Conservation (phyloP, 2,888 invertebrate species). For the Pterobdella sp. region DNA sequence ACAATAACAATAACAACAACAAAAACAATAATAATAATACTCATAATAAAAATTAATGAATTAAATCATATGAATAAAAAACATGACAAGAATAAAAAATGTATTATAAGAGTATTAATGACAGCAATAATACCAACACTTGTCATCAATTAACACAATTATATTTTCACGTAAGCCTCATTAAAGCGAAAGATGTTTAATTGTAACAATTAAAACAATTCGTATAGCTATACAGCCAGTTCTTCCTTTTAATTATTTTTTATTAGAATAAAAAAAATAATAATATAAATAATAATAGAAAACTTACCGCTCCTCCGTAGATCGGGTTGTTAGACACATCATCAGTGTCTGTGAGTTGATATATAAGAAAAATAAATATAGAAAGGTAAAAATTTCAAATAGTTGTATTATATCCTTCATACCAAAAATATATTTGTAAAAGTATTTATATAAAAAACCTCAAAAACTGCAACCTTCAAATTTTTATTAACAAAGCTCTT, state of each 20-base stretch:
- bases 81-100: background rate
- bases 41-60: background rate
- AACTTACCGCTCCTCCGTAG: constrained; percentile 28
- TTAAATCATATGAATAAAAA: background rate
- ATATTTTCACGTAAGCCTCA: too few relatives aligned
- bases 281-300: constrained; percentile 6
- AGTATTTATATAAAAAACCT: background rate
- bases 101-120: background rate
- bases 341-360: background rate
- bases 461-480: background rate
- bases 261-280: background rate
- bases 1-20: too few relatives aligned
- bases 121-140: background rate
- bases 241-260: background rate
- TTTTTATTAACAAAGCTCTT: background rate
- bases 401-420: background rate
- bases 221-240: background rate
- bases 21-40: too few relatives aligned
- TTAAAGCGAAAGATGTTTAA: too few relatives aligned
- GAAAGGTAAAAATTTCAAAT: background rate
- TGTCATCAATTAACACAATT: too few relatives aligned
- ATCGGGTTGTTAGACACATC: constrained; percentile 32
- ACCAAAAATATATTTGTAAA: background rate
- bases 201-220: too few relatives aligned
- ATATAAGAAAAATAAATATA: background rate